phyloP scores from a whole-genome alignment of 2,888 invertebrate species.

The Gerosis bhagava region DNA sequence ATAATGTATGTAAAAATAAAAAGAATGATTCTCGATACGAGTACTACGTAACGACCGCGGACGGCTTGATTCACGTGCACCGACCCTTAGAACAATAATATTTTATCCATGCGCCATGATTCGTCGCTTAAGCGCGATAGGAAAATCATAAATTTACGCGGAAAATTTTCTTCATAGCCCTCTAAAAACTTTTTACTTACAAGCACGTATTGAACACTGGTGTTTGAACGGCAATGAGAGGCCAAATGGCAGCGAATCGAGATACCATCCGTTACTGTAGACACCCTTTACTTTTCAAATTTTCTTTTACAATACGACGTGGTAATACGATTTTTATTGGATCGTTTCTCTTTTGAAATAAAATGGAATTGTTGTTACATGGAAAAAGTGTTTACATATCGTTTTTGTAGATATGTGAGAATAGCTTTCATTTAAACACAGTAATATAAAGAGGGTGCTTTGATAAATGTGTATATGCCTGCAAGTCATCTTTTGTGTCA shows the following conservation, averaged over 20 bases:
- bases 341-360: slow-evolving; percentile 63
- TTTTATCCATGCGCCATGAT: slow-evolving; percentile 70
- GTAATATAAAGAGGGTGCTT: slow-evolving; percentile 31
- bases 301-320: slow-evolving; percentile 62
- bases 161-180: slow-evolving; percentile 73
- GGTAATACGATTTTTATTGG: slow-evolving; percentile 70
- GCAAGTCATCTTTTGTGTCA: slow-evolving; percentile 24
- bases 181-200: slow-evolving; percentile 64
- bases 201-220: slow-evolving; percentile 61
- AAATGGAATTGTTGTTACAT: slow-evolving; percentile 58
- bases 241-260: slow-evolving; percentile 67
- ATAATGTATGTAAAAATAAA: slow-evolving; percentile 19
- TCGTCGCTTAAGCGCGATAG: slow-evolving; percentile 74
- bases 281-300: slow-evolving; percentile 62
- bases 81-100: slow-evolving; percentile 59
- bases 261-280: slow-evolving; percentile 65
- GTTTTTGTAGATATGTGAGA: slow-evolving; percentile 17
- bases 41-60: slow-evolving; percentile 23
- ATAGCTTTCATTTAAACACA: slow-evolving; percentile 32
- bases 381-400: slow-evolving; percentile 41
- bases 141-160: slow-evolving; percentile 73
- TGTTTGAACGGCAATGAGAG: slow-evolving; percentile 53
- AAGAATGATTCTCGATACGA: slow-evolving; percentile 14
- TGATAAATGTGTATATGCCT: slow-evolving; percentile 19
- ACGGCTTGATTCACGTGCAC: slow-evolving; percentile 46